These are phyloP conservation scores for Leptinotarsa lineolata DNA, from an alignment of 1,140 invertebrate genomes.

Conservation along the genomic window DNA sequence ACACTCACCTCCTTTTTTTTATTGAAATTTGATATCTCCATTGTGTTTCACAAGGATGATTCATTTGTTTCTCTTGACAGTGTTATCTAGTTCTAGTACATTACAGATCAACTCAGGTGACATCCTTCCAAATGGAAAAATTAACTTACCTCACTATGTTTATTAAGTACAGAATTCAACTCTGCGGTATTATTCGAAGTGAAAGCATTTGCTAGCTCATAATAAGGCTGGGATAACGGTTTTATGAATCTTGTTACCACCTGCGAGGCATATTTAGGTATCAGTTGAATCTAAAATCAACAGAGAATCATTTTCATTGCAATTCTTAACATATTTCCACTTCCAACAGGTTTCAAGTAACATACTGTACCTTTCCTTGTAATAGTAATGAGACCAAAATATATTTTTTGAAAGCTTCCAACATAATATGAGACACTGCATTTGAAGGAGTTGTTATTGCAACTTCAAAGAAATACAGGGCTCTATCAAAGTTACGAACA, in stretches of 20 bases:
- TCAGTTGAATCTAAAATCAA: conserved; percentile 50
- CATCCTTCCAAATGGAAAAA: neutral
- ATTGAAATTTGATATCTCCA: no score
- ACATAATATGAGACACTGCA: conserved; percentile 94
- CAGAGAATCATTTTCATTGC: neutral
- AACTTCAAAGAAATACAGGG: conserved; percentile 94
- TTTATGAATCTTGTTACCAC: conserved; percentile 89
- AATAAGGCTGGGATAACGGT: conserved; percentile 88
- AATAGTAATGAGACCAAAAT: conserved; percentile 89
- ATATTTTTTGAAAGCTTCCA: conserved; percentile 96
- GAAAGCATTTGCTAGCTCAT: conserved; percentile 86
- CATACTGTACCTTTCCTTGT: conserved; percentile 76
- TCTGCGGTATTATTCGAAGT: conserved; percentile 75
- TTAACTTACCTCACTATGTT: conserved; percentile 69
- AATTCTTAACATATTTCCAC: no score
- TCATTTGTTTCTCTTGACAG: no score
- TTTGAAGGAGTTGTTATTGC: conserved; percentile 90
- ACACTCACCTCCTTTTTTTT: no score
- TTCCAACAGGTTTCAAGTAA: neutral
- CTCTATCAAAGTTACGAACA: conserved; percentile 89
- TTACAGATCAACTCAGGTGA: no score
- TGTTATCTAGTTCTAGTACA: no score
- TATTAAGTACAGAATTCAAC: conserved; percentile 71
- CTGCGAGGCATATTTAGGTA: conserved; percentile 92
- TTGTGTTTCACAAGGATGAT: no score